Conservation (phyloP, 2,888 invertebrate genomes). For the Drosophila greeni region DNA sequence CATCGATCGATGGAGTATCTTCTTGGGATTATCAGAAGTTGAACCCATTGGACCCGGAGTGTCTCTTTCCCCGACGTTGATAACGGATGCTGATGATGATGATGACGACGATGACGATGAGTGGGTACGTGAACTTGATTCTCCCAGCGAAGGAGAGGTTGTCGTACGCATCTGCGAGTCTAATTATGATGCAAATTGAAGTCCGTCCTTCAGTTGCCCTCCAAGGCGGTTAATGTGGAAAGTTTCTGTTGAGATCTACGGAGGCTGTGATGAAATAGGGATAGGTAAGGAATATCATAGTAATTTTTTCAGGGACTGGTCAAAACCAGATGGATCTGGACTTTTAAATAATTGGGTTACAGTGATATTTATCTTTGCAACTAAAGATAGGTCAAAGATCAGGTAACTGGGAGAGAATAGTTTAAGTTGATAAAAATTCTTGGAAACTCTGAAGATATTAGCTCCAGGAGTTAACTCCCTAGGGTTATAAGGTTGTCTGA, state of each 20-base stretch:
- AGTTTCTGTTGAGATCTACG: neutral
- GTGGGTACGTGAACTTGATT: constrained; percentile 4
- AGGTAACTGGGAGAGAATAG: too few relatives aligned
- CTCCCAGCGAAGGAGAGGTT: constrained; percentile 5
- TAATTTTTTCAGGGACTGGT: neutral
- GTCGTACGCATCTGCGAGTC: constrained; percentile 12
- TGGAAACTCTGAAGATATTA: too few relatives aligned
- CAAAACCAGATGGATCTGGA: too few relatives aligned
- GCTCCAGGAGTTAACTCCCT: too few relatives aligned
- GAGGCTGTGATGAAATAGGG: neutral
- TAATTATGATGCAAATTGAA: constrained; percentile 16
- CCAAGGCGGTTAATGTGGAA: neutral
- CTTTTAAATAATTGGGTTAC: too few relatives aligned
- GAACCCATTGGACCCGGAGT: neutral
- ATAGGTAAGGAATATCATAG: neutral
- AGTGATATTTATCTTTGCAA: too few relatives aligned
- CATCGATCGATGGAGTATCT: neutral
- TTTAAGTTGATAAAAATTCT: too few relatives aligned
- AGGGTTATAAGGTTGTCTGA: too few relatives aligned
- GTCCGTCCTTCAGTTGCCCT: constrained; percentile 25
- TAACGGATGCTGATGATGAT: neutral
- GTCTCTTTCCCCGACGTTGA: constrained; percentile 4
- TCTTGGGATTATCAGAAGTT: neutral
- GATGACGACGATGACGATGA: constrained; percentile 1
- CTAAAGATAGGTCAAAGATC: too few relatives aligned